These are phyloP conservation scores for Oryzias sinensis DNA, from an alignment of 2,797 vertebrate species.

Conservation along the genomic window DNA sequence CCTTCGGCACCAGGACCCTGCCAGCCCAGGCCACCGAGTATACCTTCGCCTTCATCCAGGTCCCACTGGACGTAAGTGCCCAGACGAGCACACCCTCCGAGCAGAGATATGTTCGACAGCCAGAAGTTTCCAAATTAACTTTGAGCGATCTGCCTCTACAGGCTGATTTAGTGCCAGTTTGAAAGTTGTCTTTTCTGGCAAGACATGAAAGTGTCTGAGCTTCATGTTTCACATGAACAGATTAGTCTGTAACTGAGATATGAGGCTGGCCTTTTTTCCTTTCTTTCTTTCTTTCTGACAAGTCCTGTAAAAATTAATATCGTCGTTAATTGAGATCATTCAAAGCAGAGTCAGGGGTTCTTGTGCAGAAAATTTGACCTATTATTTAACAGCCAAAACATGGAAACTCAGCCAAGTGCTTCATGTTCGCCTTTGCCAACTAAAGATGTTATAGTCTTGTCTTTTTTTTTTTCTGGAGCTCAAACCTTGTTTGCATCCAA, in stretches of 20 bases:
- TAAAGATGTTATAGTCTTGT: neutral
- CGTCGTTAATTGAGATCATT: constrained; percentile 39
- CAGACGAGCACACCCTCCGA: constrained; percentile 1
- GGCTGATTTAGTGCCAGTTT: constrained; percentile 46
- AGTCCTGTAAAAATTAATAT: constrained; percentile 39
- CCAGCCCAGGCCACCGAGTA: constrained; percentile 93
- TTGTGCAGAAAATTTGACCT: constrained; percentile 22
- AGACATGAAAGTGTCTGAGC: constrained; percentile 40
- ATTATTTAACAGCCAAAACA: constrained; percentile 10
- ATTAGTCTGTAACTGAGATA: constrained; percentile 41
- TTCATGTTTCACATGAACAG: constrained; percentile 35
- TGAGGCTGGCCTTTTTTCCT: constrained; percentile 31
- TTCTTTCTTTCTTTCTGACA: constrained; percentile 18
- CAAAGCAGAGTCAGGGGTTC: constrained; percentile 24
- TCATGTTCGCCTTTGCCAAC: constrained; percentile 1
- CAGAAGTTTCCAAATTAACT: constrained; percentile 38
- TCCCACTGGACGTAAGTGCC: constrained; percentile 92
- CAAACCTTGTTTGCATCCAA: constrained; percentile 46
- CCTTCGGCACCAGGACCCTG: constrained; percentile 86
- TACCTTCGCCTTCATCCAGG: constrained; percentile 90
- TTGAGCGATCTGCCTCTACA: constrained; percentile 22
- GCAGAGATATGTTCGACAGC: constrained; percentile 29
- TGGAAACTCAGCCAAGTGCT: constrained; percentile 14
- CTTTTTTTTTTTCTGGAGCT: constrained; percentile 2
- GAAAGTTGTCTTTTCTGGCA: constrained; percentile 46